Percentiles rank a stretch among this genome's conserved stretches.
Conservation (phyloP, 2,113 vertebrate genomes). For the Drymodes brunneopygia region DNA sequence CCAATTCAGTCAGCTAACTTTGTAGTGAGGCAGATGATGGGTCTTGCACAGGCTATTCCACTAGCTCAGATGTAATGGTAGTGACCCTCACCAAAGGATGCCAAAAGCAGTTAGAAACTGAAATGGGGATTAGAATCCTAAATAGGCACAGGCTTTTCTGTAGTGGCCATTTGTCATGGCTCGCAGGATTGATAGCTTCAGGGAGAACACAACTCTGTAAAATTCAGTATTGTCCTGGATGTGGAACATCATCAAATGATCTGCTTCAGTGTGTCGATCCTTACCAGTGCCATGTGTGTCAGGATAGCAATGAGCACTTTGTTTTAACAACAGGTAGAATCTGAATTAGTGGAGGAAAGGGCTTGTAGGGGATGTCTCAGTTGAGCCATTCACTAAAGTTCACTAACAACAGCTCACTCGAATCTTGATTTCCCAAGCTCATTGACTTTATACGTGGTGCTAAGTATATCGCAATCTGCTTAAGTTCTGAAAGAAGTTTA, state of each 20-base stretch:
- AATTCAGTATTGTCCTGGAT: not conserved
- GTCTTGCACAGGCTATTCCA: not conserved
- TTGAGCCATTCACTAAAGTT: not conserved
- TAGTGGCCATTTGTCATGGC: not conserved
- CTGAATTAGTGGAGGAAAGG: not conserved
- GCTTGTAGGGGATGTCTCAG: not conserved
- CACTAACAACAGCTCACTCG: not conserved
- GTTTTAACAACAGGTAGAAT: not conserved
- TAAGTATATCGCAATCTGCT: not conserved
- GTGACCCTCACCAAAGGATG: constrained; percentile 5
- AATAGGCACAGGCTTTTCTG: not conserved
- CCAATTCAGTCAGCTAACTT: not conserved
- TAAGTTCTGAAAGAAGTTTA: not conserved
- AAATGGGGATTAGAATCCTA: constrained; percentile 8
- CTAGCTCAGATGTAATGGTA: not conserved
- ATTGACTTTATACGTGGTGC: not conserved
- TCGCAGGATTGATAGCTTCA: not conserved
- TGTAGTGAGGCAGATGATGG: not conserved
- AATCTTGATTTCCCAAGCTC: not conserved
- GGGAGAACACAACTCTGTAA: not conserved
- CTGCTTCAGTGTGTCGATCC: not conserved
- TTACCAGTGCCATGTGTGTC: not conserved
- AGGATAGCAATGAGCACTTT: not conserved
- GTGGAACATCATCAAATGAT: not conserved
- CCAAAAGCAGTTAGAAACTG: constrained; percentile 14